These are phyloP conservation scores for Phocides pigmalion DNA, from an alignment of 1,140 invertebrate genomes.

Conservation along the genomic window DNA sequence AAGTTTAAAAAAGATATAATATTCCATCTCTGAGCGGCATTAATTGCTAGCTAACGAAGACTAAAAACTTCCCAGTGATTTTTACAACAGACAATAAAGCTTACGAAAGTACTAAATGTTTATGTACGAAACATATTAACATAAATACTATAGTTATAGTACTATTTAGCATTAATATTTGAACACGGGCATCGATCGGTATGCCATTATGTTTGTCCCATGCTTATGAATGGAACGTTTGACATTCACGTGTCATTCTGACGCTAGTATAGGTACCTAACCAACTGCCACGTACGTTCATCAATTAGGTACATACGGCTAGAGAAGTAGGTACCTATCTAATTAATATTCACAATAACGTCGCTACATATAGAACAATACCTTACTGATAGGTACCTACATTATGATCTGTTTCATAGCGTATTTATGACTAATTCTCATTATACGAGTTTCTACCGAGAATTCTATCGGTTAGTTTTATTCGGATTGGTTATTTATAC, in stretches of 20 bases:
- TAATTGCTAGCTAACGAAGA: too few species aligned
- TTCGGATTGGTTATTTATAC: constrained; percentile 33
- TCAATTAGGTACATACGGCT: constrained; percentile 38
- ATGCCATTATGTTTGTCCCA: constrained; percentile 17
- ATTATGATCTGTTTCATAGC: not conserved
- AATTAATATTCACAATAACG: constrained; percentile 15
- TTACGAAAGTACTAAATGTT: too few species aligned
- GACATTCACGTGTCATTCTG: constrained; percentile 39
- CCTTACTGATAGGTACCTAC: not conserved
- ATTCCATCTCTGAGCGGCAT: not conserved
- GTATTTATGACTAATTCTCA: constrained; percentile 14
- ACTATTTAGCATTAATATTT: constrained; percentile 5
- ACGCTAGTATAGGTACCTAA: constrained; percentile 27
- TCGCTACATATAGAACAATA: constrained; percentile 26
- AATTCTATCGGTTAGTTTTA: constrained; percentile 25
- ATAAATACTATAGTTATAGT: constrained; percentile 2
- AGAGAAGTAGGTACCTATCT: constrained; percentile 16
- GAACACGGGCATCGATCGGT: constrained; percentile 3
- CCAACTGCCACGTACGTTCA: constrained; percentile 35
- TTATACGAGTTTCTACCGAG: constrained; percentile 15
- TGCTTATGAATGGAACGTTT: constrained; percentile 48
- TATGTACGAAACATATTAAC: too few species aligned
- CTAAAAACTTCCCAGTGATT: not conserved
- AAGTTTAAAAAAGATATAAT: constrained; percentile 5
- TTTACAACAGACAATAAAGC: too few species aligned